Percentiles rank a stretch among this genome's conserved stretches.
Conservation (phyloP, 2,888 invertebrate species). For the Petrolisthes manimaculis region DNA sequence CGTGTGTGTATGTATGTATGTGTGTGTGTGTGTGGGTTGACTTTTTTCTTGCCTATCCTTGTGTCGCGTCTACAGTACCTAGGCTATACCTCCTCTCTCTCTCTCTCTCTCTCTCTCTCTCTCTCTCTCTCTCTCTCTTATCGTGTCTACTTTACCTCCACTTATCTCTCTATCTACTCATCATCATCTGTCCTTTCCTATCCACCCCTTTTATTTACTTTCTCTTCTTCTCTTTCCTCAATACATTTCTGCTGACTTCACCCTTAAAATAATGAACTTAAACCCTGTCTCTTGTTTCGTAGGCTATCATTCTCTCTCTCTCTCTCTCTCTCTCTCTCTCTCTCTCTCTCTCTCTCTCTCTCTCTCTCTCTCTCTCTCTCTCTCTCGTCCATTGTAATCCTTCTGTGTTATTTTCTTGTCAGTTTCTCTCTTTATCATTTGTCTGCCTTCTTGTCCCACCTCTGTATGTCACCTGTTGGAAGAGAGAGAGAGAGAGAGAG, state of each 20-base stretch:
- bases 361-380: neutral
- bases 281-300: neutral
- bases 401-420: neutral
- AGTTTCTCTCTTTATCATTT: neutral
- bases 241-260: too few relatives aligned
- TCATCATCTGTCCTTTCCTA: neutral
- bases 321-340: slow-evolving; percentile 26
- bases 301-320: neutral
- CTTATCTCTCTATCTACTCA: slow-evolving; percentile 2
- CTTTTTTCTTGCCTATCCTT: neutral
- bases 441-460: neutral
- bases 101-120: slow-evolving; percentile 39
- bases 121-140: slow-evolving; percentile 24
- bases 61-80: neutral
- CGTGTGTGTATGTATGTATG: neutral
- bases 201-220: neutral
- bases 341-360: too few relatives aligned
- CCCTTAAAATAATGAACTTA: neutral
- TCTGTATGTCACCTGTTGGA: too few relatives aligned
- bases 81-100: neutral
- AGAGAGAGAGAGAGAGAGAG: too few relatives aligned
- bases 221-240: neutral
- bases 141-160: slow-evolving; percentile 1
- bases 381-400: neutral
- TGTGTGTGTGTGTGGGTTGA: neutral